Base-by-base conservation (phyloP, 2,888 invertebrate genomes). In the Cheilosia scutellata region DNA sequence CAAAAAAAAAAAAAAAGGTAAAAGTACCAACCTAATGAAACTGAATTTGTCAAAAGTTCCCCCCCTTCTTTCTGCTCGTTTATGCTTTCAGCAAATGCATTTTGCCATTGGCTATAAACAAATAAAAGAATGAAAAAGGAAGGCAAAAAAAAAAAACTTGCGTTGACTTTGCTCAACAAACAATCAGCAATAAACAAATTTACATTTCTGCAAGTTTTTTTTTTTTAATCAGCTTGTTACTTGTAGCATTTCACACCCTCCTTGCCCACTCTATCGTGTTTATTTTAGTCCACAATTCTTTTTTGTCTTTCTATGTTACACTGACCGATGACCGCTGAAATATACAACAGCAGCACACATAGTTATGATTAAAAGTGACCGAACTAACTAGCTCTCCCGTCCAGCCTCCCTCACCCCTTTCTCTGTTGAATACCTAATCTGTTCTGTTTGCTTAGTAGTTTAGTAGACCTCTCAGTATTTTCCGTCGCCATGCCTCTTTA, bases 271-370 rank as follows among this genome's bases (percentile, higher is more conserved):
- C 9, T 33, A 33, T n/a, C 25, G n/a, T 66, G 51, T 60, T 57
- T 68, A 37, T 55, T 63, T 57, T 42, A 9, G 33, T 49, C 37
- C 40, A 7, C 16, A 11, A 16, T 44, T 44, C 44, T 47, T 31
- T 25, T 27, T 25, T 29, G 2, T 44, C 33, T 51, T 68, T 55
- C 47, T 63, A 9, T 57, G 63, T 75, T 70, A 75, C 74, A 84
- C 57, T 84, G 83, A 84, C 78, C 83, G 83, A 70, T 78, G 78
- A 79, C 78, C 78, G 57, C 72, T 65, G 53, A 76, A 65, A 16
- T 55, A 25, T 3, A 49, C 49, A 40, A 11, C n/a, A 51, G 5
- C 29, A 29, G 11, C 13, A 58, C 6, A 37, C 58, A 82, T 25
- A 68, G 74, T 78, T 74, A 68, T 68, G 68, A 72, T 68, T 83